Evolutionary conservation across 1,140 invertebrate genomes (phyloP).

Genomic region (Bombus confusus): DNA sequence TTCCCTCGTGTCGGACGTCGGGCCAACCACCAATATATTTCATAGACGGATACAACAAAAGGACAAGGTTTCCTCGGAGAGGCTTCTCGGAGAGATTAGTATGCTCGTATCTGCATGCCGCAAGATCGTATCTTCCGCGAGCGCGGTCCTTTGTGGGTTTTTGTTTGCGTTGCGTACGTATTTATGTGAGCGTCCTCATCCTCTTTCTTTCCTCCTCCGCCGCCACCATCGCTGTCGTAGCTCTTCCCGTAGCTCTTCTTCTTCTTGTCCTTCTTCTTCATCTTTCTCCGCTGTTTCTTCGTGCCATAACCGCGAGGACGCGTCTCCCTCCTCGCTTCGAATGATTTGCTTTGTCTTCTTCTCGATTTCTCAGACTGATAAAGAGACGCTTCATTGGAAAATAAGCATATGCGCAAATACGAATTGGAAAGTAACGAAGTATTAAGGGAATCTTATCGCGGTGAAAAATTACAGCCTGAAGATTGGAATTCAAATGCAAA

Average conservation of each 20-base stretch:
- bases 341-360: constrained; percentile 51
- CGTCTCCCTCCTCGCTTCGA: neutral
- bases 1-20: constrained; percentile 62
- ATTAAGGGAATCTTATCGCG: too few relatives aligned
- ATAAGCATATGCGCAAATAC: too few relatives aligned
- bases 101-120: constrained; percentile 81
- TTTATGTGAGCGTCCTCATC: constrained; percentile 78
- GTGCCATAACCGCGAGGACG: too few relatives aligned
- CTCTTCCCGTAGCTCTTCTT: constrained; percentile 40
- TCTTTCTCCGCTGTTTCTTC: neutral
- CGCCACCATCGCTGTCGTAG: constrained; percentile 14
- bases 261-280: constrained; percentile 25
- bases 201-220: constrained; percentile 61
- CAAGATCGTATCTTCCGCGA: constrained; percentile 80
- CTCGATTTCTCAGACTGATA: neutral
- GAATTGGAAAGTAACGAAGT: too few relatives aligned
- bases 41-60: constrained; percentile 68
- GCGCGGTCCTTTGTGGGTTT: constrained; percentile 79
- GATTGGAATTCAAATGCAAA: neutral
- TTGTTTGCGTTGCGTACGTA: constrained; percentile 79
- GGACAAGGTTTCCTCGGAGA: constrained; percentile 60
- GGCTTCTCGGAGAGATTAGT: constrained; percentile 74
- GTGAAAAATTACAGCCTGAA: too few relatives aligned
- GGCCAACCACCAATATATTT: constrained; percentile 61
- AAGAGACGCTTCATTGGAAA: too few relatives aligned